phyloP scores from a whole-genome alignment of 1,140 invertebrate genomes.

The Hesperophylax magnus region DNA sequence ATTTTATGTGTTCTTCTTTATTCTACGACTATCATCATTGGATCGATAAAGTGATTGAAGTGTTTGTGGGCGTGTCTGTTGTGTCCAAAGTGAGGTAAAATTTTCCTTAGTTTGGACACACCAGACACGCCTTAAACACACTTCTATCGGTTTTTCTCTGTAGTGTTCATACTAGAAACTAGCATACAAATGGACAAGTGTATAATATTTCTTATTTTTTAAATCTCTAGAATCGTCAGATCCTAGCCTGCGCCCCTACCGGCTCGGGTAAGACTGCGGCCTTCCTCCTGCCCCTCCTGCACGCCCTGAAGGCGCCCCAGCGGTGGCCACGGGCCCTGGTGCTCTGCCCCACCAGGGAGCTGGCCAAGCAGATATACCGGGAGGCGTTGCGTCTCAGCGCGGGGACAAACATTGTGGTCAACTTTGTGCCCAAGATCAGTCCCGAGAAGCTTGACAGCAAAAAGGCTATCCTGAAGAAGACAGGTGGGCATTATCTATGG shows the following conservation, averaged over 20 bases:
- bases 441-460: slow-evolving; percentile 55
- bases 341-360: slow-evolving; percentile 92
- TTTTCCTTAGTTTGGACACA: too few relatives aligned
- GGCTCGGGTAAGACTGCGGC: slow-evolving; percentile 91
- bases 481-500: slow-evolving; percentile 24
- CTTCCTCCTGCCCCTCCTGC: slow-evolving; percentile 87
- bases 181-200: too few relatives aligned
- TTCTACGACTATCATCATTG: too few relatives aligned
- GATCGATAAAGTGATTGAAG: too few relatives aligned
- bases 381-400: slow-evolving; percentile 85
- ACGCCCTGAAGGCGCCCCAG: slow-evolving; percentile 74
- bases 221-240: slow-evolving; percentile 77
- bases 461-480: slow-evolving; percentile 47
- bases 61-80: too few relatives aligned
- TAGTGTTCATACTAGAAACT: too few relatives aligned
- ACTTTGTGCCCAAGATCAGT: slow-evolving; percentile 55
- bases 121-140: too few relatives aligned
- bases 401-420: slow-evolving; percentile 74
- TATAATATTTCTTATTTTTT: too few relatives aligned
- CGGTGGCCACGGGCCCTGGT: slow-evolving; percentile 89
- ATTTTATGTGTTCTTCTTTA: too few relatives aligned
- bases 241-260: slow-evolving; percentile 95
- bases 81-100: too few relatives aligned
- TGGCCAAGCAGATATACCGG: slow-evolving; percentile 91
- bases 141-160: too few relatives aligned